Conservation (phyloP, 1,140 invertebrate genomes). For the Agrilus planipennis region DNA sequence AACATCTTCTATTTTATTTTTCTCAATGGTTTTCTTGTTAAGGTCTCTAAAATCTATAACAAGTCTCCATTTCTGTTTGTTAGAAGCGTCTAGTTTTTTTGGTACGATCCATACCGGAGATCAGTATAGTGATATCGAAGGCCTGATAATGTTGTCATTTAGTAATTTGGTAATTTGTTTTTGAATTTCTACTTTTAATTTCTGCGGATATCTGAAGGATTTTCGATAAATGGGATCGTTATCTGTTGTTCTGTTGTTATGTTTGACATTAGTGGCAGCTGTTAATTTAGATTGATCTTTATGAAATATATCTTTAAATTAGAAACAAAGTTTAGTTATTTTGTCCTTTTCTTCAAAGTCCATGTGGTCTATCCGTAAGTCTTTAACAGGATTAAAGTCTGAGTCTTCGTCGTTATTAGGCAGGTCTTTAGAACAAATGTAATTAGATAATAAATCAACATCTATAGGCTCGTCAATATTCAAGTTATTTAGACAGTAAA, state of each 20-base stretch:
- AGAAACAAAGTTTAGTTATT: neutral
- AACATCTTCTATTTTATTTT: too few relatives aligned
- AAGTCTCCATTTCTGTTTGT: too few relatives aligned
- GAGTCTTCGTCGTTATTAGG: too few relatives aligned
- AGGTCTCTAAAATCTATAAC: too few relatives aligned
- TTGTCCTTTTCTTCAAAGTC: neutral
- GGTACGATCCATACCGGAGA: constrained; percentile 4
- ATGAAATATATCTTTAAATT: neutral
- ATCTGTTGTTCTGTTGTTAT: constrained; percentile 2
- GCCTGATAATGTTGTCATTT: constrained; percentile 4
- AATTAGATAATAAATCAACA: too few relatives aligned
- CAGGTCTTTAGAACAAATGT: too few relatives aligned
- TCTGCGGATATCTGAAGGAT: neutral
- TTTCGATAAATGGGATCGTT: neutral
- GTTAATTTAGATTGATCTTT: constrained; percentile 1
- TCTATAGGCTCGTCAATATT: too few relatives aligned
- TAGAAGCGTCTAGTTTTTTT: constrained; percentile 2
- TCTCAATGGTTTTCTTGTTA: too few relatives aligned
- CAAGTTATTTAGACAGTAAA: too few relatives aligned
- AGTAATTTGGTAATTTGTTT: constrained; percentile 4
- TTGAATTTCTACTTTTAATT: constrained; percentile 2
- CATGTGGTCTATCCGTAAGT: neutral
- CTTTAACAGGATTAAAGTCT: too few relatives aligned
- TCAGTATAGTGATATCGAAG: constrained; percentile 1
- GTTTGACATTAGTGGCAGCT: constrained; percentile 3